Percentiles rank a stretch among this genome's conserved stretches.
These are phyloP conservation scores for Formica selysi DNA, from an alignment of 1,140 invertebrate species.

Conservation along the genomic window DNA sequence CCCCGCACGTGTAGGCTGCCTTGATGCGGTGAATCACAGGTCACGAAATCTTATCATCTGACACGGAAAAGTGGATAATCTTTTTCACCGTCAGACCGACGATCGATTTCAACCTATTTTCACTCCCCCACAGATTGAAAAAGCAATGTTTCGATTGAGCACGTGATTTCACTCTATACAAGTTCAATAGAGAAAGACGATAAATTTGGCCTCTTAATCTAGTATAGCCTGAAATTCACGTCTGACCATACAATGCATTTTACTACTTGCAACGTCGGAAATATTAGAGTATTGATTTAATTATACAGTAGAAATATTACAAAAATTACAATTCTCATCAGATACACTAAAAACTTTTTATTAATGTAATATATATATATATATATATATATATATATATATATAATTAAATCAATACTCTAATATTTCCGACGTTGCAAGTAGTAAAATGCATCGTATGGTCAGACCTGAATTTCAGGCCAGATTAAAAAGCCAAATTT, in stretches of 20 bases:
- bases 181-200: not conserved
- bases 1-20: slow-evolving; percentile 71
- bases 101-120: slow-evolving; percentile 68
- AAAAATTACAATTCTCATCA: slow-evolving; percentile 12
- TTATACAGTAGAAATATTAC: no score
- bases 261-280: slow-evolving; percentile 6
- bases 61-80: slow-evolving; percentile 77
- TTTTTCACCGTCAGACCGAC: slow-evolving; percentile 63
- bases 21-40: slow-evolving; percentile 71
- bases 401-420: no score
- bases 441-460: no score
- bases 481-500: no score
- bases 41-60: slow-evolving; percentile 79
- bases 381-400: no score
- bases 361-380: not conserved
- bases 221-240: not conserved
- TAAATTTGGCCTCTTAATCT: slow-evolving; percentile 3
- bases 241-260: slow-evolving; percentile 6
- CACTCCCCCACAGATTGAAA: slow-evolving; percentile 46
- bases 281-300: not conserved
- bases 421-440: no score
- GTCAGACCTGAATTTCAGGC: no score
- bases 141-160: slow-evolving; percentile 44
- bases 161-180: slow-evolving; percentile 51
- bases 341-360: not conserved